phyloP scores from a whole-genome alignment of 92 coral and sea anemone species.

The Epizoanthus stellaris region DNA sequence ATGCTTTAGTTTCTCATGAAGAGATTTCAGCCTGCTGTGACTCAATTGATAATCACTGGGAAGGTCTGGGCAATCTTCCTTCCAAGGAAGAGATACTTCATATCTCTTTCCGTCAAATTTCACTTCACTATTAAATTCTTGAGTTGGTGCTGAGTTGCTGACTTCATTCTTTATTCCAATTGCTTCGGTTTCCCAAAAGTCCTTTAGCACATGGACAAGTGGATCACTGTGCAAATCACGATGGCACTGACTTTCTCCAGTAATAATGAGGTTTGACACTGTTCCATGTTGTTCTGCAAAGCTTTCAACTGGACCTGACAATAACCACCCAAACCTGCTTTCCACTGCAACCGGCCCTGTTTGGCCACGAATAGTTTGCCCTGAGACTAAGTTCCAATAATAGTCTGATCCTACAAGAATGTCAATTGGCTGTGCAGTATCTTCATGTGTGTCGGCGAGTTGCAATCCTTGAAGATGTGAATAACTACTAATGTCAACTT shows the following conservation, averaged over 20 bases:
- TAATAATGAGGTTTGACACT: conserved; percentile 47
- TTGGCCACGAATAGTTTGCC: conserved; percentile 55
- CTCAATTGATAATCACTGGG: conserved; percentile 57
- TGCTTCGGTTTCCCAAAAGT: conserved; percentile 75
- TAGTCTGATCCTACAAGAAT: conserved; percentile 70
- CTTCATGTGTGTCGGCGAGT: conserved; percentile 51
- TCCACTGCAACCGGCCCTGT: conserved; percentile 67
- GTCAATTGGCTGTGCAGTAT: conserved; percentile 42
- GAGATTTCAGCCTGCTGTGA: conserved; percentile 45
- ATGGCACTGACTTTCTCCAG: conserved; percentile 24
- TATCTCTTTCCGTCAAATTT: conserved; percentile 61
- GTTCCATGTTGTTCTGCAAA: conserved; percentile 26
- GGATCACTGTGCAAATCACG: conserved; percentile 35
- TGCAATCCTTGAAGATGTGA: conserved; percentile 52
- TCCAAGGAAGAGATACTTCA: conserved; percentile 73
- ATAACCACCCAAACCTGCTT: conserved; percentile 71
- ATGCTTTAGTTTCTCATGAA: conserved; percentile 48
- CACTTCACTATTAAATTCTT: conserved; percentile 43
- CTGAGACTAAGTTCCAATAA: conserved; percentile 70
- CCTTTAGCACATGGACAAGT: conserved; percentile 53
- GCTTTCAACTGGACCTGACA: conserved; percentile 59
- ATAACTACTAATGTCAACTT: conserved; percentile 34
- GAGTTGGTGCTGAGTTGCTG: too few species aligned
- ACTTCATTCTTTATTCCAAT: conserved; percentile 11
- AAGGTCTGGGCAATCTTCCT: conserved; percentile 42